Evolutionary conservation across 2,888 invertebrate genomes (phyloP).

Genomic region (Brachylomia viminalis): DNA sequence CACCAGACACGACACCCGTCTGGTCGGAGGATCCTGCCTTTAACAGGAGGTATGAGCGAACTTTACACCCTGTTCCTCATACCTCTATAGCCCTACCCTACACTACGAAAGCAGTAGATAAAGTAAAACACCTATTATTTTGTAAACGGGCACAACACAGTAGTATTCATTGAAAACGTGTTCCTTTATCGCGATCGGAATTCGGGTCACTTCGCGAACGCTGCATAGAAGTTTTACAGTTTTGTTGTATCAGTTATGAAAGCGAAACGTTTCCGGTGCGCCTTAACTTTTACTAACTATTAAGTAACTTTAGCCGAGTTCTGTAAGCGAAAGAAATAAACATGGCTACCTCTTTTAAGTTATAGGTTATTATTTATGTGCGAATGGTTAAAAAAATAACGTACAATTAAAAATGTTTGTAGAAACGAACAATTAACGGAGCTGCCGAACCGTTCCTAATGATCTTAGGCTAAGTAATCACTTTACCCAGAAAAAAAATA

Average conservation of each 20-base stretch:
- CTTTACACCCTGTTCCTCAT: too few species aligned
- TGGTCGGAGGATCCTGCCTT: too few species aligned
- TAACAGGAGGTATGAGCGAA: too few species aligned
- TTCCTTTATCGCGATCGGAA: slow-evolving; percentile 58
- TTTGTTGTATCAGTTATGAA: slow-evolving; percentile 61
- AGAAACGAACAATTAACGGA: neutral
- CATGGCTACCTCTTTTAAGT: neutral
- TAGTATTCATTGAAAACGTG: slow-evolving; percentile 53
- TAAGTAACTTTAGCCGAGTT: slow-evolving; percentile 51
- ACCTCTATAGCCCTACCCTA: too few species aligned
- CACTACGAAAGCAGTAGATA: slow-evolving; percentile 4
- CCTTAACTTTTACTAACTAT: slow-evolving; percentile 60
- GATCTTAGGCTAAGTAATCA: neutral
- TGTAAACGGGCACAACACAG: slow-evolving; percentile 47
- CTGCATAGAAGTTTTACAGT: slow-evolving; percentile 62
- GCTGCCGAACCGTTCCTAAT: neutral
- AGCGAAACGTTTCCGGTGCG: slow-evolving; percentile 52
- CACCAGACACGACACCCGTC: too few species aligned
- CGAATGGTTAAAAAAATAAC: neutral
- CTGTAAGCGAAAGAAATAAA: slow-evolving; percentile 38
- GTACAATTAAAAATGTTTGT: neutral
- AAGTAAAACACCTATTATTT: slow-evolving; percentile 33
- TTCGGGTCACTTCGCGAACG: slow-evolving; percentile 60
- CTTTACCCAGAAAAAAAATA: slow-evolving; percentile 1
- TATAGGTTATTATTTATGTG: neutral